phyloP scores from a whole-genome alignment of 2,888 invertebrate genomes.

The Lasius platythorax region DNA sequence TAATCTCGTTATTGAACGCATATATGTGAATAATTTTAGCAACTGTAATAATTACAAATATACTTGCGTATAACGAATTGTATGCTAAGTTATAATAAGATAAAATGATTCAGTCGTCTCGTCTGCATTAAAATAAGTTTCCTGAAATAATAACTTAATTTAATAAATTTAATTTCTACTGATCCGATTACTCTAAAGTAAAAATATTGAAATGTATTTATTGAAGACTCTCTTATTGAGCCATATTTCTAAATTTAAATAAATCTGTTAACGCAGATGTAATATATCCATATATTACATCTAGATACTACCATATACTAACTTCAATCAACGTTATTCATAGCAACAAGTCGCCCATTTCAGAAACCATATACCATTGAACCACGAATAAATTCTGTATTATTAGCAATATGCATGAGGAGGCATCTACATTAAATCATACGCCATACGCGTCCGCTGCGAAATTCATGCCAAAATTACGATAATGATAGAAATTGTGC shows the following conservation, averaged over 20 bases:
- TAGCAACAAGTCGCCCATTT: slow-evolving; percentile 53
- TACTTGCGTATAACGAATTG: not conserved
- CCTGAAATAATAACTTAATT: not conserved
- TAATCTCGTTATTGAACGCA: not conserved
- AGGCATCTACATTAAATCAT: slow-evolving; percentile 48
- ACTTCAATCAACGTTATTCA: slow-evolving; percentile 30
- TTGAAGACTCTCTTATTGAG: not conserved
- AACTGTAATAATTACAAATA: not conserved
- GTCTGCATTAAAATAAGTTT: not conserved
- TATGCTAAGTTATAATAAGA: not conserved
- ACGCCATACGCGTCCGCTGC: not conserved
- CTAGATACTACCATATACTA: not conserved
- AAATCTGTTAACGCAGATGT: slow-evolving; percentile 6
- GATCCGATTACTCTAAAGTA: not conserved
- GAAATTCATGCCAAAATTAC: slow-evolving; percentile 36
- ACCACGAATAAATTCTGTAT: slow-evolving; percentile 46
- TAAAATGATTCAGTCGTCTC: not conserved
- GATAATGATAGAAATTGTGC: slow-evolving; percentile 40
- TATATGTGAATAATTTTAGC: not conserved
- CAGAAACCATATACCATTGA: slow-evolving; percentile 41
- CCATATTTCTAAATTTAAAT: not conserved
- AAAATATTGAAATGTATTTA: not conserved
- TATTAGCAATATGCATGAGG: slow-evolving; percentile 44
- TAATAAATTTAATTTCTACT: not conserved
- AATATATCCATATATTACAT: not conserved